These are phyloP conservation scores for Sialis lutaria DNA, from an alignment of 2,888 invertebrate species.

Conservation along the genomic window DNA sequence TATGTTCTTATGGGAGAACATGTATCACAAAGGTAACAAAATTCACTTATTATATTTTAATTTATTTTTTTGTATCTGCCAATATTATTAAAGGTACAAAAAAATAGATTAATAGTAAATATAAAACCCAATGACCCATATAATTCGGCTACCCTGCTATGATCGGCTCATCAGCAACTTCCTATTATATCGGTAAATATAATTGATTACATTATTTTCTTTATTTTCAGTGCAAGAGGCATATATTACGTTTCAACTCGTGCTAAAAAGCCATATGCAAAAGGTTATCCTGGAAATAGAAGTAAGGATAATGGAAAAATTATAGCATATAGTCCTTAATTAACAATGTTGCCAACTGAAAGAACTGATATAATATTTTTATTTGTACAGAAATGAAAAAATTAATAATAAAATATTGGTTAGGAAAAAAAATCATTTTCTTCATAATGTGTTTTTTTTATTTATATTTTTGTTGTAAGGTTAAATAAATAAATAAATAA, in stretches of 20 bases:
- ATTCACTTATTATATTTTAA: background rate
- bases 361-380: too few relatives aligned
- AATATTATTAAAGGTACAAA: too few relatives aligned
- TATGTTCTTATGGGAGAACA: conserved; percentile 80
- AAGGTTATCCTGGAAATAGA: conserved; percentile 56
- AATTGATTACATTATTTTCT: background rate
- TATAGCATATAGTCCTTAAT: too few relatives aligned
- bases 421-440: too few relatives aligned
- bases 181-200: background rate
- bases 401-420: too few relatives aligned
- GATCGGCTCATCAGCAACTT: conserved; percentile 1
- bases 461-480: background rate
- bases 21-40: conserved; percentile 50
- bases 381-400: too few relatives aligned
- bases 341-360: too few relatives aligned
- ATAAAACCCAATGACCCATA: background rate
- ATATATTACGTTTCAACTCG: conserved; percentile 76
- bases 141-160: too few relatives aligned
- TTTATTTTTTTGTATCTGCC: background rate
- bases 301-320: conserved; percentile 7
- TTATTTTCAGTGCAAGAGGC: conserved; percentile 51
- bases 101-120: too few relatives aligned
- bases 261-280: conserved; percentile 66
- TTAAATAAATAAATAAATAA: too few relatives aligned
- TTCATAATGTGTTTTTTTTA: background rate